Base-by-base conservation (phyloP, 37 sponge, comb jelly and placozoan genomes). In the Cladorhizidae sp. region DNA sequence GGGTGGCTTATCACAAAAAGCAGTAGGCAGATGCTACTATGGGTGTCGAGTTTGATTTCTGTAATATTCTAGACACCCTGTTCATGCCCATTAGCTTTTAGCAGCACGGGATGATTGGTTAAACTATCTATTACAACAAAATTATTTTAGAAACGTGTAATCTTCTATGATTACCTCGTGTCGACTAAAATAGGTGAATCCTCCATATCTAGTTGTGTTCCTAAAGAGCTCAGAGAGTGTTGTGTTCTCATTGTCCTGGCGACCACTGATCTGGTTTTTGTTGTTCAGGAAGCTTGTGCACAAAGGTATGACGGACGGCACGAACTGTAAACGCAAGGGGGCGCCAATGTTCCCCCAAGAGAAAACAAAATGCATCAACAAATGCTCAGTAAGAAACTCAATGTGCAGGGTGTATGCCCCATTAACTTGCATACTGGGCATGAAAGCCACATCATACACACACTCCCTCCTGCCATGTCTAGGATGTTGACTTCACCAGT, bases 51-150 rank as follows among this genome's bases (percentile, higher is more conserved):
- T n/a, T n/a, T n/a, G n/a, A n/a, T n/a, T n/a, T n/a, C n/a, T n/a
- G n/a, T n/a, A n/a, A n/a, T n/a, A n/a, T n/a, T 76, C 21, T 88
- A 32, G 1, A 92, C 38, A 2, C 54, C 89, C 7, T 89, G 89
- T 0, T 89, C 93, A 76, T 92, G 93, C 9, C 93, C 93, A 36
- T 88, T 85, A 43, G 80, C 37, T 68, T 85, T 84, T 68, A 92
- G 58, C 22, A 92, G 73, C 1, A 85, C 86, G 1, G 93, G 93
- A 3, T 85, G 58, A 0, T 74, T 62, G 41, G 56, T 74, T 51
- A 75, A 80, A 35, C 14, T 37, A 33, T 80, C 75, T 12, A 17
- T 25, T 40, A 56, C 71, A 2, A 85, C 86, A 0, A 59, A 39
- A 57, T 92, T 92, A 31, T n/a, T 71, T 41, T 0, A 39, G 20